These are phyloP conservation scores for Drosophila colorata DNA, from an alignment of 2,888 invertebrate species.

Conservation along the genomic window DNA sequence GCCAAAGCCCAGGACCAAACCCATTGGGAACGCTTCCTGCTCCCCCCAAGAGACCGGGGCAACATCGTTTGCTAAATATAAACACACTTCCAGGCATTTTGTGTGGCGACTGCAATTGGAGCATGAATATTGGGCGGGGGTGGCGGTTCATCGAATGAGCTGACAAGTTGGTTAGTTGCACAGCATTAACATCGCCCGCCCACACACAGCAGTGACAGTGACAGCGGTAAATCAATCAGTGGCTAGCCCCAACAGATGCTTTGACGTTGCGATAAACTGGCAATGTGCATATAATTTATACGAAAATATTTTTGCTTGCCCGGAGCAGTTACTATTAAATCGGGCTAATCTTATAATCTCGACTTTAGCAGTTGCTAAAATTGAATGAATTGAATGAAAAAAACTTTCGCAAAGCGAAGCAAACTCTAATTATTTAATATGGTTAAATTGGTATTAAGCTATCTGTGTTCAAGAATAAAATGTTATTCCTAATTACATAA, in stretches of 20 bases:
- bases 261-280: conserved; percentile 43
- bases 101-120: conserved; percentile 76
- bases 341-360: conserved; percentile 7
- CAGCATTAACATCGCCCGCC: conserved; percentile 26
- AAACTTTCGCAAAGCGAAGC: background rate
- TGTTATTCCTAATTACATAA: no score
- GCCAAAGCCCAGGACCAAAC: conserved; percentile 9
- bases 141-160: conserved; percentile 16
- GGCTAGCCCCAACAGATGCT: conserved; percentile 56
- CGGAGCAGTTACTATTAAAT: background rate
- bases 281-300: conserved; percentile 48
- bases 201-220: conserved; percentile 22
- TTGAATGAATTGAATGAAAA: conserved; percentile 13
- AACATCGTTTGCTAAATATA: conserved; percentile 73
- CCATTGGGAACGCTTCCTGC: conserved; percentile 6
- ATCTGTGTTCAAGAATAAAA: no score
- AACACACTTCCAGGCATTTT: conserved; percentile 65
- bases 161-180: conserved; percentile 59
- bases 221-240: conserved; percentile 63
- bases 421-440: background rate
- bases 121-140: conserved; percentile 75
- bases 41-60: background rate
- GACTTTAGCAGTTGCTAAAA: conserved; percentile 13
- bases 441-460: no score
- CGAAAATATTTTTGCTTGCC: background rate